A percentile compares a stretch with the other conserved stretches of the same genome.
These are phyloP conservation scores for Scaptomyza pallida DNA, from an alignment of 1,140 invertebrate genomes.

Conservation along the genomic window DNA sequence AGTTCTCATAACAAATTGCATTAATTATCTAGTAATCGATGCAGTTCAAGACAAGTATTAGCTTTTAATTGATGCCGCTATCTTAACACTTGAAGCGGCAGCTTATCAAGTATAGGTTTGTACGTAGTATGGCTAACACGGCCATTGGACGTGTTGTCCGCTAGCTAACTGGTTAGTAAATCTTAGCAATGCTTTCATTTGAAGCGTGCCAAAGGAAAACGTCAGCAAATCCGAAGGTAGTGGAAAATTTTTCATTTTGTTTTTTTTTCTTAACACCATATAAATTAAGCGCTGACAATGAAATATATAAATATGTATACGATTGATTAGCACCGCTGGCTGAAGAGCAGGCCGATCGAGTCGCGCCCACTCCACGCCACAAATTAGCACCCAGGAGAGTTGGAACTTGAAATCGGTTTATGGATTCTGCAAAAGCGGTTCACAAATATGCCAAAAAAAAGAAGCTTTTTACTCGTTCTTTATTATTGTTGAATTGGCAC, in stretches of 20 bases:
- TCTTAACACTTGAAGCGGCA: neutral
- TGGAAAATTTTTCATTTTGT: constrained; percentile 74
- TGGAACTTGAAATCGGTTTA: constrained; percentile 5
- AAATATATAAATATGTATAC: constrained; percentile 66
- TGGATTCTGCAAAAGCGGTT: constrained; percentile 8
- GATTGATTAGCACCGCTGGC: constrained; percentile 62
- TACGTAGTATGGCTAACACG: too few relatives aligned
- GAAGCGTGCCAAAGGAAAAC: constrained; percentile 60
- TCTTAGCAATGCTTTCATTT: neutral
- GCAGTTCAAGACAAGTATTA: neutral
- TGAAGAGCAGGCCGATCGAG: neutral
- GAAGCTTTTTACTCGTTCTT: constrained; percentile 43
- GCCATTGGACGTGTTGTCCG: neutral
- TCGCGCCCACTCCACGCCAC: constrained; percentile 42
- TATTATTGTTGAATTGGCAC: constrained; percentile 73
- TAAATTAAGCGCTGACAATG: constrained; percentile 64
- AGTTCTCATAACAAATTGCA: neutral
- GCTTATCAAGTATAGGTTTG: neutral
- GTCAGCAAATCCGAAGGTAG: constrained; percentile 29
- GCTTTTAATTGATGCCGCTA: neutral
- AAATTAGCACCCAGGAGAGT: constrained; percentile 63
- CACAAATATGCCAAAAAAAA: constrained; percentile 33
- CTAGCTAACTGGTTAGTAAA: neutral
- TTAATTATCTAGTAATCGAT: neutral
- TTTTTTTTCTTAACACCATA: constrained; percentile 62